Conservation (phyloP, 2,113 vertebrate species). For the Megaleporinus macrocephalus region DNA sequence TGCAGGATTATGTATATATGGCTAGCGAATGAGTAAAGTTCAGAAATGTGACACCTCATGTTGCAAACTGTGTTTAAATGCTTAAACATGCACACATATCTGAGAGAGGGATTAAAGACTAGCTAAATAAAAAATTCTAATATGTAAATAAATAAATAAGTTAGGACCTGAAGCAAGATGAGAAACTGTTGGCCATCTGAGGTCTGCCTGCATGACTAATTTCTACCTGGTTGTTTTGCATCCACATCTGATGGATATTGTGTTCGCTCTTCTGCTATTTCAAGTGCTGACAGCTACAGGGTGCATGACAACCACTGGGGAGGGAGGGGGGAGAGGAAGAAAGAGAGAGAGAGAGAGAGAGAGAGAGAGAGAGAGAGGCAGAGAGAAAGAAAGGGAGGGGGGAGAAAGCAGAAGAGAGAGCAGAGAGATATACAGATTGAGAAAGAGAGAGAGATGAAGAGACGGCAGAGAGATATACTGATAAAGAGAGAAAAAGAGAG, state of each 20-base stretch:
- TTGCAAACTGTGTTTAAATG: not conserved
- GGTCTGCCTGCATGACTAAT: constrained; percentile 29
- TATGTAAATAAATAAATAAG: not conserved
- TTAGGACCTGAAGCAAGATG: constrained; percentile 6
- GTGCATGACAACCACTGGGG: constrained; percentile 19
- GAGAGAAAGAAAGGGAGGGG: constrained; percentile 9
- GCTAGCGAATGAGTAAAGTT: not conserved
- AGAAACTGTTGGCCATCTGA: constrained; percentile 12
- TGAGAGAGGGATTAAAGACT: not conserved
- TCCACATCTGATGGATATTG: constrained; percentile 41
- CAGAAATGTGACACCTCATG: not conserved
- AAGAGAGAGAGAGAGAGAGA: constrained; percentile 31
- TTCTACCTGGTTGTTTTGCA: constrained; percentile 38
- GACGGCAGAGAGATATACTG: no score
- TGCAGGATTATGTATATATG: no score
- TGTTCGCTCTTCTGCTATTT: constrained; percentile 42
- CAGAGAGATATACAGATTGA: constrained; percentile 15
- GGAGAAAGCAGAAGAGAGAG: not conserved
- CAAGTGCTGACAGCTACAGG: constrained; percentile 49
- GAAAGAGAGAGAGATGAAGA: no score
- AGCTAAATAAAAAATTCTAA: not conserved
- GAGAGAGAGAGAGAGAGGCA: constrained; percentile 18
- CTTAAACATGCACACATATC: not conserved
- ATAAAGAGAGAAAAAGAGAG: no score
- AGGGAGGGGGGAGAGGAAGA: constrained; percentile 21